These are phyloP conservation scores for Calliopum simillimum DNA, from an alignment of 2,888 invertebrate genomes.

Conservation along the genomic window DNA sequence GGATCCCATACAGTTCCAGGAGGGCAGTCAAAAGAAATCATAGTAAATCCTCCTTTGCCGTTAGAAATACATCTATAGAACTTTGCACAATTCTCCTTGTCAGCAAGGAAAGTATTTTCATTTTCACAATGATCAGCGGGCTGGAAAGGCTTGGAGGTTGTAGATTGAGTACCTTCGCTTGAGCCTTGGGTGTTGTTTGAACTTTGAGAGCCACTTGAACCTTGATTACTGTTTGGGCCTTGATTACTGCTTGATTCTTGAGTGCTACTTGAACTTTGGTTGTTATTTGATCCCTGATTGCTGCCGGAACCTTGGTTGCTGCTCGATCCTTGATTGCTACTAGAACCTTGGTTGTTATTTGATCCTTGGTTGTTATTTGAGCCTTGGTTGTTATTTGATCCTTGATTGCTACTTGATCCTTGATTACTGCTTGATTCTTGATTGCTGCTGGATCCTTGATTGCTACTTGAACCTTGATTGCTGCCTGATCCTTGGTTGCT, in stretches of 20 bases:
- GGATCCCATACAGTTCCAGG: conserved; percentile 72
- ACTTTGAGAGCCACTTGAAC: background rate
- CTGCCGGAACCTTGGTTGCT: conserved; percentile 19
- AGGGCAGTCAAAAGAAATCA: conserved; percentile 70
- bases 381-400: conserved; percentile 45
- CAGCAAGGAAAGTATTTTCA: conserved; percentile 65
- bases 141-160: conserved; percentile 54
- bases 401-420: conserved; percentile 38
- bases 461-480: conserved; percentile 6
- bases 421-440: conserved; percentile 25
- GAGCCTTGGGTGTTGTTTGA: conserved; percentile 31
- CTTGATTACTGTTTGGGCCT: conserved; percentile 29
- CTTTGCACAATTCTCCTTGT: conserved; percentile 4
- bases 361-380: conserved; percentile 31
- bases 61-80: conserved; percentile 67
- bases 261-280: conserved; percentile 34
- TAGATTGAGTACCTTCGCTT: conserved; percentile 27
- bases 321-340: conserved; percentile 26
- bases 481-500: conserved; percentile 32
- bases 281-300: conserved; percentile 31
- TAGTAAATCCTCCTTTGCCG: conserved; percentile 66
- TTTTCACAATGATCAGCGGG: conserved; percentile 59
- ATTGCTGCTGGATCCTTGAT: conserved; percentile 33
- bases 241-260: conserved; percentile 27
- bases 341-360: conserved; percentile 18